Conservation (phyloP, 2,113 vertebrate species). For the Murina feae region DNA sequence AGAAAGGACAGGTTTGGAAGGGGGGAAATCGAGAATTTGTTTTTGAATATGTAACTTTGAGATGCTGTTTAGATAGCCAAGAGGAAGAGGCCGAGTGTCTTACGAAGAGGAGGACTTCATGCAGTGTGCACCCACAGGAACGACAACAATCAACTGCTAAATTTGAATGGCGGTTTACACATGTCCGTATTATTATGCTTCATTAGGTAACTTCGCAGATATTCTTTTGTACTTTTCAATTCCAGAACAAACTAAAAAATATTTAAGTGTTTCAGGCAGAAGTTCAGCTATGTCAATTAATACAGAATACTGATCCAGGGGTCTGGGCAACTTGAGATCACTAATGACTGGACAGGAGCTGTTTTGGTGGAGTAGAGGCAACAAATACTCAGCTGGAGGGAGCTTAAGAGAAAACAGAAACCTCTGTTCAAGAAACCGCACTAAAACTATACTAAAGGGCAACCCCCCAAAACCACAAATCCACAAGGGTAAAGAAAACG, state of each 20-base stretch:
- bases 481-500: background rate
- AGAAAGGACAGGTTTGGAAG: background rate
- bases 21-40: background rate
- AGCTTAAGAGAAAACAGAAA: background rate
- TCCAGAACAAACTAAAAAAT: conserved; percentile 22
- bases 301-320: background rate
- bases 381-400: background rate
- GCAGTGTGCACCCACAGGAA: background rate
- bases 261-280: background rate
- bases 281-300: background rate
- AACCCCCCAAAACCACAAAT: background rate
- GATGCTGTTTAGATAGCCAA: background rate
- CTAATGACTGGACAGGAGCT: background rate
- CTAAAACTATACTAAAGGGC: background rate
- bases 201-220: background rate
- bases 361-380: background rate
- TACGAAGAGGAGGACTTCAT: background rate
- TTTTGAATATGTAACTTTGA: background rate
- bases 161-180: background rate
- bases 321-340: background rate
- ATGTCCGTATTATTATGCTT: background rate
- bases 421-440: background rate
- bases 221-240: background rate
- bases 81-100: background rate
- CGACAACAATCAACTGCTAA: background rate